Evolutionary conservation across 53 echinoderm and acorn worm genomes (phyloP).

Genomic region (Astropecten irregularis): DNA sequence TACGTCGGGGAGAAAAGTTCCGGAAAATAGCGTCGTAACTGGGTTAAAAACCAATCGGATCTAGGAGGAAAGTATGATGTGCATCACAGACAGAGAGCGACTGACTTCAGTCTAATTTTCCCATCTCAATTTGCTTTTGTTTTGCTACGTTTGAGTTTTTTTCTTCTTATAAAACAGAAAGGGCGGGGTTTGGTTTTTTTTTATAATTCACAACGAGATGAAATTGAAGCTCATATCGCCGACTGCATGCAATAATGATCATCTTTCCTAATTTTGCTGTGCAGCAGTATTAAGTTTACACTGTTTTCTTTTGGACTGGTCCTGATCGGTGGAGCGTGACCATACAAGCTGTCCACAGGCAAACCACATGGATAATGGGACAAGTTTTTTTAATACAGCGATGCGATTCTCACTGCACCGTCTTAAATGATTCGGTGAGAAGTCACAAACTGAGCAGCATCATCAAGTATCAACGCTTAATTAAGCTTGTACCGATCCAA

Average conservation of each 20-base stretch:
- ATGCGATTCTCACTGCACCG: background rate
- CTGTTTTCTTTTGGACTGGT: slow-evolving; percentile 14
- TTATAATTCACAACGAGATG: background rate
- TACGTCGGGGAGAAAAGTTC: background rate
- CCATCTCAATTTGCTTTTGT: too few species aligned
- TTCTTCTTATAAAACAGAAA: background rate
- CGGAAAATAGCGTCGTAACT: slow-evolving; percentile 33
- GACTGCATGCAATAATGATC: slow-evolving; percentile 11
- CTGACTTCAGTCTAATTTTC: background rate
- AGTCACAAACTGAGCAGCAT: background rate
- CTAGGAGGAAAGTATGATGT: background rate
- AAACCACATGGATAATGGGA: background rate
- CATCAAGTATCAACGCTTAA: background rate
- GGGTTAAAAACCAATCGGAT: slow-evolving; percentile 52
- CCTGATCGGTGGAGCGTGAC: slow-evolving; percentile 2
- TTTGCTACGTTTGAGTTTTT: too few species aligned
- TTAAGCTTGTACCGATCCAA: too few species aligned
- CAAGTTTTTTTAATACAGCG: slow-evolving; percentile 1
- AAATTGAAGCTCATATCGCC: slow-evolving; percentile 24
- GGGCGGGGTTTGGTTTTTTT: background rate
- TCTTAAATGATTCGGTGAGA: background rate
- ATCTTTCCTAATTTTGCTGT: slow-evolving; percentile 35
- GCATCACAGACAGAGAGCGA: slow-evolving; percentile 9
- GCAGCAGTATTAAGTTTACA: slow-evolving; percentile 24
- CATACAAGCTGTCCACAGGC: slow-evolving; percentile 41